Evolutionary conservation across 2,797 vertebrate genomes (phyloP).

Genomic region (Simalia tracyae): DNA sequence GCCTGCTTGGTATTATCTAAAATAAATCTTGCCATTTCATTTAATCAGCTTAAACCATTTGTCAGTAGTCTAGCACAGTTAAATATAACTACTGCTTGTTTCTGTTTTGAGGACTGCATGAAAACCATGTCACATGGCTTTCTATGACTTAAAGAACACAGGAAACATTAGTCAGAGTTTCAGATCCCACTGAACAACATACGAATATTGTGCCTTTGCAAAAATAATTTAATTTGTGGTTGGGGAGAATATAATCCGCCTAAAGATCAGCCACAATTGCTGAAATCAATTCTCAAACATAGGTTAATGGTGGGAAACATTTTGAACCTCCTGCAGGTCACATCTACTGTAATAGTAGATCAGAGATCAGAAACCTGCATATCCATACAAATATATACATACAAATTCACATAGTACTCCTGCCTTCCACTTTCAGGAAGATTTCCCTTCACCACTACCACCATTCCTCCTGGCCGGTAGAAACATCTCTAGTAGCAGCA

Average conservation of each 20-base stretch:
- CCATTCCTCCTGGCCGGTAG: too few relatives aligned
- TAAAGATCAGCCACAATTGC: neutral
- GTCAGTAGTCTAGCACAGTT: neutral
- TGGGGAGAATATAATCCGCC: neutral
- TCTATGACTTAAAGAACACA: neutral
- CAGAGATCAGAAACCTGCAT: too few relatives aligned
- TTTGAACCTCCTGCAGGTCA: too few relatives aligned
- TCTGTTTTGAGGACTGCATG: neutral
- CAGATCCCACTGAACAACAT: neutral
- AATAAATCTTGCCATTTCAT: neutral
- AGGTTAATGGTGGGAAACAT: neutral
- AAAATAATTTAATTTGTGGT: neutral
- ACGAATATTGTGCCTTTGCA: neutral
- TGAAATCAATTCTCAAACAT: neutral
- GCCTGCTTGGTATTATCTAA: neutral
- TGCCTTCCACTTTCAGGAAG: too few relatives aligned
- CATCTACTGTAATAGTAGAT: too few relatives aligned
- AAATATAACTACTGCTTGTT: neutral
- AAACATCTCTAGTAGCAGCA: too few relatives aligned
- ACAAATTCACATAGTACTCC: too few relatives aligned
- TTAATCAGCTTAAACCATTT: neutral
- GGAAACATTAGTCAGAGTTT: fast-evolving
- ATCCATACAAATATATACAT: too few relatives aligned
- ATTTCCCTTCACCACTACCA: too few relatives aligned
- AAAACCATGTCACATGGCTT: conserved; percentile 4